phyloP scores from a whole-genome alignment of 2,888 invertebrate genomes.

The Drosophila subsilvestris region DNA sequence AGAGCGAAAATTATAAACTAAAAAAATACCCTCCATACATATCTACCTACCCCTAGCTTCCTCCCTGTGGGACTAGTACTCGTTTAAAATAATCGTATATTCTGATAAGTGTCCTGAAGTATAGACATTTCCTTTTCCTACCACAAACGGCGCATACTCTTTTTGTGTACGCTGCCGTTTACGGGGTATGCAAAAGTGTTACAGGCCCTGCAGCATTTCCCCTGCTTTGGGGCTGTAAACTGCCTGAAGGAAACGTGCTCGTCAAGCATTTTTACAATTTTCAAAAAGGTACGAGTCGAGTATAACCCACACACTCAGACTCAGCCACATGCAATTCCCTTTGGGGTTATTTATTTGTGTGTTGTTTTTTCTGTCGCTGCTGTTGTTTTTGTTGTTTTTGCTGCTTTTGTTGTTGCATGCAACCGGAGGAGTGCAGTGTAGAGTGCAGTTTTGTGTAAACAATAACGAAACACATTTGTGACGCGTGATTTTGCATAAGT shows the following conservation, averaged over 20 bases:
- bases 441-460: slow-evolving; percentile 76
- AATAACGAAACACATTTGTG: slow-evolving; percentile 79
- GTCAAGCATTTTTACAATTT: slow-evolving; percentile 75
- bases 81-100: no score
- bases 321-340: slow-evolving; percentile 25
- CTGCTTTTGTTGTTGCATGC: slow-evolving; percentile 24
- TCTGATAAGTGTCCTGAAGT: not conserved
- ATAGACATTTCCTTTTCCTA: no score
- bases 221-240: slow-evolving; percentile 30
- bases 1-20: not conserved
- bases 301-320: slow-evolving; percentile 14
- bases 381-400: slow-evolving; percentile 11
- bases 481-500: slow-evolving; percentile 81
- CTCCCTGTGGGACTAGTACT: not conserved
- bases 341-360: slow-evolving; percentile 60
- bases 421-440: not conserved
- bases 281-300: slow-evolving; percentile 57
- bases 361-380: slow-evolving; percentile 34
- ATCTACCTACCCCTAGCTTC: not conserved
- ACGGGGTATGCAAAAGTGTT: not conserved
- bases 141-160: no score
- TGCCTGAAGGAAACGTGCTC: slow-evolving; percentile 70
- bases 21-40: no score
- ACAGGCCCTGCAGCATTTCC: slow-evolving; percentile 5
- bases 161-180: not conserved